phyloP scores from a whole-genome alignment of 2,888 invertebrate genomes.

The Epistrophella euchroma region DNA sequence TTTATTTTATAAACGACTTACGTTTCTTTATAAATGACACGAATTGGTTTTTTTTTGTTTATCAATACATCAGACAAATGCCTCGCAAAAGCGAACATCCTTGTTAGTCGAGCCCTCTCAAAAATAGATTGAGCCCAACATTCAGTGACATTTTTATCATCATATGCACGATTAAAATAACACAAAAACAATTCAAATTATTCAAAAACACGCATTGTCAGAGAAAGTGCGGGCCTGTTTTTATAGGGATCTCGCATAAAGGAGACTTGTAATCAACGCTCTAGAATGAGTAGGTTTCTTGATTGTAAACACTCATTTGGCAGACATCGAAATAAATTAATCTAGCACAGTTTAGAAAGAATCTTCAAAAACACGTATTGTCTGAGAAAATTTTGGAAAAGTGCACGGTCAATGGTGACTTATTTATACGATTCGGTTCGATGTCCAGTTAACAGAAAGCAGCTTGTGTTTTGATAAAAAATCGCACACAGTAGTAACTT shows the following conservation, averaged over 20 bases:
- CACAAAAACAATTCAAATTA: background rate
- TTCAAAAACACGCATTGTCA: background rate
- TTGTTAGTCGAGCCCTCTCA: conserved; percentile 58
- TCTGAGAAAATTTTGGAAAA: conserved; percentile 7
- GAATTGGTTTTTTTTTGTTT: background rate
- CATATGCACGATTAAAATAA: conserved; percentile 41
- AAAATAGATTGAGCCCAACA: conserved; percentile 67
- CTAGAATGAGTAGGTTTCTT: conserved; percentile 51
- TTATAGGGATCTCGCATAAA: background rate
- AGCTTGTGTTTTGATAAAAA: too few relatives aligned
- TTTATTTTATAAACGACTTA: background rate
- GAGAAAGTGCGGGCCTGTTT: background rate
- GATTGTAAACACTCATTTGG: conserved; percentile 62
- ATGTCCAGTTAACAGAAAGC: too few relatives aligned
- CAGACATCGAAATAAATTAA: conserved; percentile 51
- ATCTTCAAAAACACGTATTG: background rate
- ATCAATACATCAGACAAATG: conserved; percentile 71
- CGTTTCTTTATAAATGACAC: too few relatives aligned
- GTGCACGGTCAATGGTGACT: too few relatives aligned
- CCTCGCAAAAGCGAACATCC: conserved; percentile 75
- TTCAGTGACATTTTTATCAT: too few relatives aligned
- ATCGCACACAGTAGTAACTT: background rate
- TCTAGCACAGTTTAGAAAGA: conserved; percentile 45
- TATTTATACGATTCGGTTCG: too few relatives aligned
- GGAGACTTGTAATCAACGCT: conserved; percentile 27